Percentiles rank a stretch among this genome's conserved stretches.
These are phyloP conservation scores for Pogonognathellus flavescens DNA, from an alignment of 1,140 invertebrate genomes.

Conservation along the genomic window DNA sequence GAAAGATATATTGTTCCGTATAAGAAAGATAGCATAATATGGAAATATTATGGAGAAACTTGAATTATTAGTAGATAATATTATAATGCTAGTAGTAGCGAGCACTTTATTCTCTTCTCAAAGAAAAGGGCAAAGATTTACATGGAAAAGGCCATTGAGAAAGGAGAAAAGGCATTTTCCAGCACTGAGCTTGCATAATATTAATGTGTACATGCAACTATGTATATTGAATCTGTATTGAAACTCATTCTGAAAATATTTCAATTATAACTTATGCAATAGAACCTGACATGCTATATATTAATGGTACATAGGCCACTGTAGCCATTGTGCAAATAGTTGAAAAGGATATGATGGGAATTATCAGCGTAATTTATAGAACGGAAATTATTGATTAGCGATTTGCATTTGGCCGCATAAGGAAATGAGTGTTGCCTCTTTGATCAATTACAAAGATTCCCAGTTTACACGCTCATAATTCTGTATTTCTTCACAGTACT, in stretches of 20 bases:
- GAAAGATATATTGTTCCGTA: conserved; percentile 39
- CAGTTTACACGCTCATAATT: no score
- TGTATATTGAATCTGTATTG: no score
- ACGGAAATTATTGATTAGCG: conserved; percentile 61
- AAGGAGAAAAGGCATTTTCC: no score
- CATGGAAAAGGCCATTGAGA: conserved; percentile 1
- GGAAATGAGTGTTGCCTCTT: no score
- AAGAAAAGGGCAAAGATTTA: conserved; percentile 49
- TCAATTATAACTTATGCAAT: conserved; percentile 8
- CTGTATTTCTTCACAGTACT: no score
- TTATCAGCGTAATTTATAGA: conserved; percentile 46
- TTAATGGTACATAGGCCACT: background rate
- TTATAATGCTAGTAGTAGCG: background rate
- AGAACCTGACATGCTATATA: background rate
- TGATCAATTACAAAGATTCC: no score
- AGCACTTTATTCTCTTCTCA: no score
- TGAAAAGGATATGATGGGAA: conserved; percentile 28
- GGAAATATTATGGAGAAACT: conserved; percentile 12
- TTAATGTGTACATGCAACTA: no score
- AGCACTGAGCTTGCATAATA: no score
- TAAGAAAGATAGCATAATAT: conserved; percentile 1
- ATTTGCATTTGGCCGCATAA: conserved; percentile 53
- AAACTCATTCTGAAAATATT: background rate
- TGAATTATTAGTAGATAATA: conserved; percentile 1
- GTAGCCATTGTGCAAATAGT: background rate